phyloP scores from a whole-genome alignment of 1,140 invertebrate genomes.

The Cotesia glomerata region DNA sequence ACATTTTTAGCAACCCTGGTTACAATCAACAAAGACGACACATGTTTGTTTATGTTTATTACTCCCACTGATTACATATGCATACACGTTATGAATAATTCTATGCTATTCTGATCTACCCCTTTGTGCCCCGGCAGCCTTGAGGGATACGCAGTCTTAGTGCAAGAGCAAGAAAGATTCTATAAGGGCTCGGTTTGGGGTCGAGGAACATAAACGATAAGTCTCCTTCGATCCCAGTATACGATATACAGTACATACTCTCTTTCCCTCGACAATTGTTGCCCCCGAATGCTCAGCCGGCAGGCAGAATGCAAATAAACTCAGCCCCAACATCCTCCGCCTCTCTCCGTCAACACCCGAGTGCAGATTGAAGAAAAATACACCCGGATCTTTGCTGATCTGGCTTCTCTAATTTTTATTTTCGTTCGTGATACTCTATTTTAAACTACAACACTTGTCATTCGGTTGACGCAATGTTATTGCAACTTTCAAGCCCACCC shows the following conservation, averaged over 20 bases:
- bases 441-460: constrained; percentile 8
- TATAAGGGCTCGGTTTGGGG: constrained; percentile 21
- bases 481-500: background rate
- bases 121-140: constrained; percentile 45
- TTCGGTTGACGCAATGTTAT: background rate
- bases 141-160: constrained; percentile 33
- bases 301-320: constrained; percentile 62
- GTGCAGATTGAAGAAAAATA: constrained; percentile 59
- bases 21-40: background rate
- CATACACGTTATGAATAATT: constrained; percentile 52
- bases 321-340: constrained; percentile 30
- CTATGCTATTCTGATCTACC: constrained; percentile 51
- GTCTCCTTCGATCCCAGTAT: constrained; percentile 38
- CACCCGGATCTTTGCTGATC: constrained; percentile 31
- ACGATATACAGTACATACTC: background rate
- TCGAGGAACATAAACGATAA: constrained; percentile 32
- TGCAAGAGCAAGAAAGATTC: constrained; percentile 6
- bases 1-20: background rate
- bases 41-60: constrained; percentile 1
- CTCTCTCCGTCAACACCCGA: constrained; percentile 15
- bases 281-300: constrained; percentile 55
- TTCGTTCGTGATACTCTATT: constrained; percentile 16
- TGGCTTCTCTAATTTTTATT: constrained; percentile 20
- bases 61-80: constrained; percentile 21
- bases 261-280: constrained; percentile 31